These are phyloP conservation scores for Antheraea mylitta DNA, from an alignment of 1,140 invertebrate genomes.

Conservation along the genomic window DNA sequence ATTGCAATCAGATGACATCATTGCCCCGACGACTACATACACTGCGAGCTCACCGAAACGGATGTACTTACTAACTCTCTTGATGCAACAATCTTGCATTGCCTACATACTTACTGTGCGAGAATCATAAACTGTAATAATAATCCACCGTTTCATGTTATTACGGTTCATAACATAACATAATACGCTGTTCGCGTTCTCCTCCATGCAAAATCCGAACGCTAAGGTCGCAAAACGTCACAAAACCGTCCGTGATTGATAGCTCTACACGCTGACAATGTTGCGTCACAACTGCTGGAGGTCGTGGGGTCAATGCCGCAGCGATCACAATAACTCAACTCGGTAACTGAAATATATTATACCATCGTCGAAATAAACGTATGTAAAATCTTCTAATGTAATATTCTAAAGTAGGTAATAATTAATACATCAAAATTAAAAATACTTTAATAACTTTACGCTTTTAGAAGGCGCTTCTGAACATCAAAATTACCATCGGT, in stretches of 20 bases:
- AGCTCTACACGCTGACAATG: slow-evolving; percentile 60
- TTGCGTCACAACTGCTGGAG: slow-evolving; percentile 47
- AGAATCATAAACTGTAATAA: background rate
- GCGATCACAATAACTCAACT: slow-evolving; percentile 8
- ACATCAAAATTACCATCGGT: too few species aligned
- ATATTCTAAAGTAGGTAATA: background rate
- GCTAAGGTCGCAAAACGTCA: slow-evolving; percentile 50
- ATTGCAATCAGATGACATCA: slow-evolving; percentile 61
- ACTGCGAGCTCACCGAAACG: slow-evolving; percentile 25
- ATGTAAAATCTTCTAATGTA: too few species aligned
- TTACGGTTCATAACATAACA: background rate
- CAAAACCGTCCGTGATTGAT: slow-evolving; percentile 62
- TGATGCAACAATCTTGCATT: slow-evolving; percentile 18
- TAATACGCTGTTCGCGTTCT: background rate
- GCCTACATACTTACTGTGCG: background rate
- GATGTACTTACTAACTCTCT: slow-evolving; percentile 8
- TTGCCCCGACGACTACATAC: slow-evolving; percentile 23
- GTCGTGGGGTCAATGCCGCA: slow-evolving; percentile 68
- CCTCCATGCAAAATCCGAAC: slow-evolving; percentile 5
- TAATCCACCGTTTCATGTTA: background rate
- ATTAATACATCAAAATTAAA: background rate
- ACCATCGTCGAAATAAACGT: background rate
- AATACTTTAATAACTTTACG: background rate
- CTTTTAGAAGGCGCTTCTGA: too few species aligned
- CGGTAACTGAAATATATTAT: background rate